These are phyloP conservation scores for Hyles euphorbiae DNA, from an alignment of 1,140 invertebrate genomes.

Conservation along the genomic window DNA sequence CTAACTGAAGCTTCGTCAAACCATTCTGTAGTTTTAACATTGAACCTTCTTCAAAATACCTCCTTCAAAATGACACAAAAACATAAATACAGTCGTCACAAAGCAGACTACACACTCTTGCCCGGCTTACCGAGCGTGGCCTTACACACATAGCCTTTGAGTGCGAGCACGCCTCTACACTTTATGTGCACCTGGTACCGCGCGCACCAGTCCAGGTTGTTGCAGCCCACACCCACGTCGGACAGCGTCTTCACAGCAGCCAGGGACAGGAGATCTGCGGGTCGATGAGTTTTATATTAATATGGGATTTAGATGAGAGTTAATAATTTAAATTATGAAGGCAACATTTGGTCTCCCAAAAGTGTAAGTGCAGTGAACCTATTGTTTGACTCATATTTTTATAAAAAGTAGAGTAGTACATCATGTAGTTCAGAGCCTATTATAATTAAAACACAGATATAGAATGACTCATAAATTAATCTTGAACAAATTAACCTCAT, in stretches of 20 bases:
- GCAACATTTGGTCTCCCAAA: too few relatives aligned
- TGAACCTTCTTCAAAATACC: too few relatives aligned
- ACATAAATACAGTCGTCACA: background rate
- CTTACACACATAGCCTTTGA: conserved; percentile 84
- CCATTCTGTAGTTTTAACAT: too few relatives aligned
- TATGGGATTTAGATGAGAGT: too few relatives aligned
- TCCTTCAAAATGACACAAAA: background rate
- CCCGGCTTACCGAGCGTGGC: conserved; percentile 36
- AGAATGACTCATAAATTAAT: too few relatives aligned
- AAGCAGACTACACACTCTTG: conserved; percentile 9
- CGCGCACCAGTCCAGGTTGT: conserved; percentile 81
- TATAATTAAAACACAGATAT: background rate
- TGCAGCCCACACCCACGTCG: conserved; percentile 50
- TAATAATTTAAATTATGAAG: too few relatives aligned
- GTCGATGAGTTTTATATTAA: background rate
- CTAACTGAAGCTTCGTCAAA: too few relatives aligned
- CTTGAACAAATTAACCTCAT: too few relatives aligned
- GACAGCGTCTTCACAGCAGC: conserved; percentile 57
- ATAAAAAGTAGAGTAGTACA: background rate
- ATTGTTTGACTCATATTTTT: too few relatives aligned
- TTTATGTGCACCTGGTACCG: conserved; percentile 92
- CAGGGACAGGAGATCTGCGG: conserved; percentile 58
- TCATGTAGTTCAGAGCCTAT: background rate
- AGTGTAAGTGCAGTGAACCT: too few relatives aligned
- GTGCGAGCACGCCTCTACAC: conserved; percentile 90